Evolutionary conservation across 1,140 invertebrate genomes (phyloP).

Genomic region (Acromyrmex echinatior): DNA sequence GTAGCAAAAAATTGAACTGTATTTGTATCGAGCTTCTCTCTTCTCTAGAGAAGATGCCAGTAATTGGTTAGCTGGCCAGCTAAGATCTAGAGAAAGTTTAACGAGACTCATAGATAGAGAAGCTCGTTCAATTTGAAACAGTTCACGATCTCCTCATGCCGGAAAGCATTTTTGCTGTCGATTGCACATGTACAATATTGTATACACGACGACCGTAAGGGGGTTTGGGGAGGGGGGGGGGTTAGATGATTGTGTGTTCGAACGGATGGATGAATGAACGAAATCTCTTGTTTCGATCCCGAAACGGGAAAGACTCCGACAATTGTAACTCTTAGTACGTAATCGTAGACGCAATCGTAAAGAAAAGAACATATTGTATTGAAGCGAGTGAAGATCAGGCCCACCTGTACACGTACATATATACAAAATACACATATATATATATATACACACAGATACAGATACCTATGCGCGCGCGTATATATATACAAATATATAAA

Average conservation of each 20-base stretch:
- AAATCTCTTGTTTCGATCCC: constrained; percentile 75
- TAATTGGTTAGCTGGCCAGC: background rate
- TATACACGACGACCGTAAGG: constrained; percentile 67
- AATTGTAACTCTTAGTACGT: constrained; percentile 52
- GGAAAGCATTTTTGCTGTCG: constrained; percentile 12
- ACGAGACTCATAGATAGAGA: background rate
- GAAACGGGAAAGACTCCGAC: constrained; percentile 65
- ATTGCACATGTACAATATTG: constrained; percentile 56
- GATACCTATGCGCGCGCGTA: constrained; percentile 71
- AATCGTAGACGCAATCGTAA: constrained; percentile 58
- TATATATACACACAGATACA: constrained; percentile 36
- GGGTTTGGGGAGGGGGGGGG: constrained; percentile 49
- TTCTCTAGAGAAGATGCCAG: background rate
- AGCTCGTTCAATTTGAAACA: background rate
- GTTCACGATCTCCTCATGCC: background rate
- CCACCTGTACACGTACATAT: constrained; percentile 79
- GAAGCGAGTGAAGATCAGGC: constrained; percentile 77
- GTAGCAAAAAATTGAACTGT: background rate
- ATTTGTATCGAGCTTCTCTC: background rate
- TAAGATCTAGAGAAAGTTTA: background rate
- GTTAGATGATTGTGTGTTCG: constrained; percentile 58
- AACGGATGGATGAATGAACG: constrained; percentile 62
- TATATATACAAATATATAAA: constrained; percentile 65
- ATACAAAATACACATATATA: constrained; percentile 9
- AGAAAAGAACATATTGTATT: constrained; percentile 68